These are phyloP conservation scores for Gasterosteus aculeatus DNA, from an alignment of 2,113 vertebrate species.

Conservation along the genomic window DNA sequence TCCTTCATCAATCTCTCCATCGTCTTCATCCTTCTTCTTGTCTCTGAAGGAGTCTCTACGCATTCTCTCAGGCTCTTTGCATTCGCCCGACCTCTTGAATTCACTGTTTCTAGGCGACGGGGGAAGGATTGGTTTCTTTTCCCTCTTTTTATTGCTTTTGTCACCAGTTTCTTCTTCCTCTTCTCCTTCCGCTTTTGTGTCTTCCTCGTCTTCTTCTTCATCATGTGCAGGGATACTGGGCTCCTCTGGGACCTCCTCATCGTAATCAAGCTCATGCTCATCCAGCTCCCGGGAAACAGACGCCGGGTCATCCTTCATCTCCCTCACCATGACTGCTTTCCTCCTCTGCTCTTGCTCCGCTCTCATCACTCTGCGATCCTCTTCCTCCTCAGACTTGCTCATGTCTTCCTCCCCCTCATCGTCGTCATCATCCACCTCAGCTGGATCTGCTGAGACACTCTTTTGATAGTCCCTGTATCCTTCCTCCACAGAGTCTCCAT, in stretches of 20 bases:
- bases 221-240: conserved; percentile 74
- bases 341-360: conserved; percentile 61
- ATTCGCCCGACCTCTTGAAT: conserved; percentile 66
- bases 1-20: conserved; percentile 96
- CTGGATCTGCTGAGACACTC: not conserved
- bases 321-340: conserved; percentile 76
- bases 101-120: conserved; percentile 69
- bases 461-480: conserved; percentile 46
- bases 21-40: conserved; percentile 95
- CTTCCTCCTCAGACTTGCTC: conserved; percentile 52
- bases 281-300: conserved; percentile 95
- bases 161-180: conserved; percentile 80
- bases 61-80: conserved; percentile 73
- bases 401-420: conserved; percentile 51
- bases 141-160: conserved; percentile 72
- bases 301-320: conserved; percentile 89
- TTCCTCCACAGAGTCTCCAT: conserved; percentile 61
- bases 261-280: conserved; percentile 97
- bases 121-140: conserved; percentile 76
- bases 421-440: conserved; percentile 60
- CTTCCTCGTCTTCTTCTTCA: conserved; percentile 86
- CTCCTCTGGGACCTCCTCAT: conserved; percentile 97
- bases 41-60: conserved; percentile 86
- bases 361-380: conserved; percentile 53
- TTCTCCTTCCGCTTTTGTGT: conserved; percentile 59